Conservation (phyloP, 1,140 invertebrate genomes). For the Eupristina koningsbergeri region DNA sequence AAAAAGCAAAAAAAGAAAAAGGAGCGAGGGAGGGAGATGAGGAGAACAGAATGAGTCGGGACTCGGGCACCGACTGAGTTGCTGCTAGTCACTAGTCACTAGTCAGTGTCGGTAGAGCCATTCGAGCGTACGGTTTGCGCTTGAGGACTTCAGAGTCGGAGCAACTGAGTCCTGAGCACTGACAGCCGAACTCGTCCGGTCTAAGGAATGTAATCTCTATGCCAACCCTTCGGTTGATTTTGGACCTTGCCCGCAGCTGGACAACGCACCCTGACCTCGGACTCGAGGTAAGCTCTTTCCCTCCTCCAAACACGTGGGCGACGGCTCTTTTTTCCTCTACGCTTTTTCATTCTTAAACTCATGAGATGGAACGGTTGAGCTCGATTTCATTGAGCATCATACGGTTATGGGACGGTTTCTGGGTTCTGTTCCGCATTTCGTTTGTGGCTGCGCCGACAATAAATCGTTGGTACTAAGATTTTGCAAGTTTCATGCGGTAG, state of each 20-base stretch:
- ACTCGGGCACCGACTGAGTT: not conserved
- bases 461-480: no score
- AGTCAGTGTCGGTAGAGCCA: constrained; percentile 52
- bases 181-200: constrained; percentile 50
- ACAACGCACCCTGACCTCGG: not conserved
- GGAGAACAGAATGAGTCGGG: not conserved
- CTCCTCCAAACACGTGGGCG: not conserved
- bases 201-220: constrained; percentile 70
- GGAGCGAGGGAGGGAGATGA: not conserved
- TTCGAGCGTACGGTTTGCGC: constrained; percentile 56
- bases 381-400: no score
- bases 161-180: constrained; percentile 65
- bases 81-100: not conserved
- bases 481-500: not conserved
- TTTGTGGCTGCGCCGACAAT: no score
- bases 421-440: no score
- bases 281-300: not conserved
- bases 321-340: no score
- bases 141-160: constrained; percentile 70
- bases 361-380: no score
- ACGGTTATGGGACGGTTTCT: no score
- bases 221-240: constrained; percentile 55
- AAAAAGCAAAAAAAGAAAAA: not conserved
- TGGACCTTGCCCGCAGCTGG: constrained; percentile 42
- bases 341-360: no score